phyloP scores from a whole-genome alignment of 2,113 vertebrate genomes.

The Ardeotis arabs region DNA sequence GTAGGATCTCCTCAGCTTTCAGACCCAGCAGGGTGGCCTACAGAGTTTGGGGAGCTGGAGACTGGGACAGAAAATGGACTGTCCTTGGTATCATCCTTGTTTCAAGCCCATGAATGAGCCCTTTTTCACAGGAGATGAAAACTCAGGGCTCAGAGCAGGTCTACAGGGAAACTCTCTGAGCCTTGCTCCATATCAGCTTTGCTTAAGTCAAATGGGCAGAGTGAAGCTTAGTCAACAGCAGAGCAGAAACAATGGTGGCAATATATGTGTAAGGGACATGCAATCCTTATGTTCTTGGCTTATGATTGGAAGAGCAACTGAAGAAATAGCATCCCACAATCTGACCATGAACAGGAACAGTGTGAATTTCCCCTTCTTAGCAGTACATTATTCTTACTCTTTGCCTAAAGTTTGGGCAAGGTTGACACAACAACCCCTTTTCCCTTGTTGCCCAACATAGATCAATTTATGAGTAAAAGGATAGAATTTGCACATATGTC shows the following conservation, averaged over 20 bases:
- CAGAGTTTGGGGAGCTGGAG: not conserved
- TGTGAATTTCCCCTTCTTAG: not conserved
- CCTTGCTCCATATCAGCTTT: not conserved
- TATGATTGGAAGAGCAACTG: not conserved
- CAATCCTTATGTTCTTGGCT: not conserved
- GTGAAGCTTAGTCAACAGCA: not conserved
- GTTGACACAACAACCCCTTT: not conserved
- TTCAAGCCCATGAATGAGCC: rapidly evolving
- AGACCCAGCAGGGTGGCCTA: not conserved
- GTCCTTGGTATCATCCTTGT: not conserved
- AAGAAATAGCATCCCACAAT: not conserved
- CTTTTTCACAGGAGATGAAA: not conserved
- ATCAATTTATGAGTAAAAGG: not conserved
- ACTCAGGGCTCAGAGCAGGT: not conserved
- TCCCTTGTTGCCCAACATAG: not conserved
- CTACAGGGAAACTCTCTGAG: not conserved
- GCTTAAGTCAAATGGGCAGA: not conserved
- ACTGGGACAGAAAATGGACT: not conserved
- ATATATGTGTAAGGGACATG: not conserved
- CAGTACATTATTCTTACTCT: not conserved
- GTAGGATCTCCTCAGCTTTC: not conserved
- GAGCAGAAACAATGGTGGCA: not conserved
- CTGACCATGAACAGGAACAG: not conserved
- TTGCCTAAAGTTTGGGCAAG: not conserved
- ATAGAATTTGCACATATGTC: not conserved